phyloP scores from a whole-genome alignment of 2,888 invertebrate species.

The Andrena hattorfiana region DNA sequence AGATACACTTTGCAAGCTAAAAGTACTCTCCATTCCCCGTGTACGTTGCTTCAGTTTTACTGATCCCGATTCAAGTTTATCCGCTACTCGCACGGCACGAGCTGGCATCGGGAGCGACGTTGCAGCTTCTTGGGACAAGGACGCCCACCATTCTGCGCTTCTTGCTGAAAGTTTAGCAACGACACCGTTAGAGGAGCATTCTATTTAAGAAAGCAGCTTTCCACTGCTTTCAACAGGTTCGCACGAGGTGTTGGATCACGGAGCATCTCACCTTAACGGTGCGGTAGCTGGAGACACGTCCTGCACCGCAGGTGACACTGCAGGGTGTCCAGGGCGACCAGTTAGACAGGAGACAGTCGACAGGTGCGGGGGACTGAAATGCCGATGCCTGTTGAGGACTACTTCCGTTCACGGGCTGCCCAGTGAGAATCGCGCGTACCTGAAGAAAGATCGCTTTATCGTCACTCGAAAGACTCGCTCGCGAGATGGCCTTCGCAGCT shows the following conservation, averaged over 20 bases:
- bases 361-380: slow-evolving; percentile 71
- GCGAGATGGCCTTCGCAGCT: background rate
- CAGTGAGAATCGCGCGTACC: slow-evolving; percentile 74
- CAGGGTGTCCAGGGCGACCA: slow-evolving; percentile 96
- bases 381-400: slow-evolving; percentile 4
- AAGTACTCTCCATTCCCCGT: background rate
- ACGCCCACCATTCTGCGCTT: slow-evolving; percentile 88
- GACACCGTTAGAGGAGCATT: background rate
- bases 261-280: slow-evolving; percentile 86
- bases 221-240: background rate
- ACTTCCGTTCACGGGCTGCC: slow-evolving; percentile 58
- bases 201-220: background rate
- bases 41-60: background rate
- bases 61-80: background rate
- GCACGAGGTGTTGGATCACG: background rate
- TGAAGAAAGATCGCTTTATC: slow-evolving; percentile 31
- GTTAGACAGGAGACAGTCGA: slow-evolving; percentile 90
- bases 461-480: background rate
- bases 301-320: slow-evolving; percentile 92
- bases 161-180: slow-evolving; percentile 82
- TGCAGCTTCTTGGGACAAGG: slow-evolving; percentile 88
- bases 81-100: slow-evolving; percentile 79
- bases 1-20: background rate
- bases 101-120: slow-evolving; percentile 87
- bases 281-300: slow-evolving; percentile 89